Base-by-base conservation (phyloP, 2,888 invertebrate genomes). In the Caenorhabditis virilis region DNA sequence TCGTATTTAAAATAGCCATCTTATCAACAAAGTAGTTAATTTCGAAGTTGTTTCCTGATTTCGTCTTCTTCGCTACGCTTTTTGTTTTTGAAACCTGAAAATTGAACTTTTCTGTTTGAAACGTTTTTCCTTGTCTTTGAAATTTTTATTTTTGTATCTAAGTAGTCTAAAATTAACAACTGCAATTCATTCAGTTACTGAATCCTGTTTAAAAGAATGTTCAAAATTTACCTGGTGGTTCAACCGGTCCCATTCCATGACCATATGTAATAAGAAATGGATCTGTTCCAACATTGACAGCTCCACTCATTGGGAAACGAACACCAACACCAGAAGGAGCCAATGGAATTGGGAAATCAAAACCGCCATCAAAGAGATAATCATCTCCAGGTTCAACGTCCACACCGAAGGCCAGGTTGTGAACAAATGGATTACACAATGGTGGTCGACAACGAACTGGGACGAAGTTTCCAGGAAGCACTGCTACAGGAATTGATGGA, bases 391-490 rank as follows among this genome's bases (percentile, higher is more conserved):
- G 75, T 47, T 78, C 77, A 4, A 79, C 74, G 54, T 79, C 78
- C 9, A 76, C 72, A 35, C 78, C 78, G 36, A 77, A 73, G 11
- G 70, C 79, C 45, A 74, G 45, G 38, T 76, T 78, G 55, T 78
- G 74, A 20, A 78, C 74, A 53, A 79, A 79, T 39, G 78, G 78
- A 53, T 79, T 79, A 50, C 79, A 79, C 58, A 78, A 70, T 15
- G 78, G 79, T 23, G 78, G 78, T 36, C 78, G 77, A 52, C 78
- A 79, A 11, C 74, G 64, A 33, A 79, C 62, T 2, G 78, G 79
- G 2, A 72, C 73, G 39, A 75, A 78, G 55, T 77, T 78, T 16
- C 78, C 76, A n/a, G 79, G 78, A 15, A 79, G 62, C 9, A 76
- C 76, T 1, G 76, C 72, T 2, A 79, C 77, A 0, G 78, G 78